Conservation (phyloP, 2,888 invertebrate genomes). For the Erebia ligea region DNA sequence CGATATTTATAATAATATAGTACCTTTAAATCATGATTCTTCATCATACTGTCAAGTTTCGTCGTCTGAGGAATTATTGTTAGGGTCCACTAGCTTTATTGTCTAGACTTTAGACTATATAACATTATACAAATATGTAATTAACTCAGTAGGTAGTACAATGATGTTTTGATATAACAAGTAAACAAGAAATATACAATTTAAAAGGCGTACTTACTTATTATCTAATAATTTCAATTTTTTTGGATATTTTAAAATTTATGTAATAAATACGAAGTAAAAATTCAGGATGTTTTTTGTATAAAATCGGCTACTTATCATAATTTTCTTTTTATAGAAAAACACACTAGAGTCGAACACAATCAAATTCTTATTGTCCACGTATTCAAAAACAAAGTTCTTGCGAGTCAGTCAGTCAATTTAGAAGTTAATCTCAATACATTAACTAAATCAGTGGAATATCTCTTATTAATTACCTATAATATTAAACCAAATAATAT, state of each 20-base stretch:
- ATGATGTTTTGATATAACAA: background rate
- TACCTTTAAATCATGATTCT: too few relatives aligned
- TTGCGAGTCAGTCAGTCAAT: background rate
- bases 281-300: background rate
- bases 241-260: background rate
- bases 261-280: background rate
- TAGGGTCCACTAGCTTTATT: too few relatives aligned
- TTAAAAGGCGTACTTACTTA: background rate
- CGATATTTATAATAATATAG: too few relatives aligned
- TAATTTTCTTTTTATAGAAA: background rate
- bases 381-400: background rate
- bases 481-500: too few relatives aligned
- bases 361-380: background rate
- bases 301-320: background rate
- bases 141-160: background rate
- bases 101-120: too few relatives aligned
- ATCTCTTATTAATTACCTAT: too few relatives aligned
- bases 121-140: background rate
- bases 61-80: too few relatives aligned
- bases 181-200: background rate
- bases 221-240: background rate
- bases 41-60: too few relatives aligned
- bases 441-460: too few relatives aligned
- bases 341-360: background rate
- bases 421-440: too few relatives aligned